A percentile compares a stretch with the other conserved stretches of the same genome.
Conservation (phyloP, 2,113 vertebrate genomes). For the Carassius gibelio region DNA sequence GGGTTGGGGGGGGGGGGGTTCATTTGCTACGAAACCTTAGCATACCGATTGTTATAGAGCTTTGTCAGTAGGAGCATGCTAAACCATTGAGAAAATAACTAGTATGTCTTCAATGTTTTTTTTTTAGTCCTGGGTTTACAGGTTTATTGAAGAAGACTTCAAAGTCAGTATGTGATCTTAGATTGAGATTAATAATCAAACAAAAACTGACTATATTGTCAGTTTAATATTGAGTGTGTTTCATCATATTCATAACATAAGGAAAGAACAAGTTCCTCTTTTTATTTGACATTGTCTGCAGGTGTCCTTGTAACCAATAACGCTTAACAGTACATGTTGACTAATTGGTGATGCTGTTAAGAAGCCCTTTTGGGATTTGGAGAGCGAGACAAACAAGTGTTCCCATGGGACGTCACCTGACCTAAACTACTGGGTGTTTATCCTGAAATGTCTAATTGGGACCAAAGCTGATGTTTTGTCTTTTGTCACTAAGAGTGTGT, state of each 20-base stretch:
- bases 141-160: background rate
- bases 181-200: background rate
- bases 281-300: slow-evolving; percentile 26
- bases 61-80: background rate
- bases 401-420: slow-evolving; percentile 61
- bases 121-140: background rate
- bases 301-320: slow-evolving; percentile 35
- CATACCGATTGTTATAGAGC: slow-evolving; percentile 7
- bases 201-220: background rate
- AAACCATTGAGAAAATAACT: background rate
- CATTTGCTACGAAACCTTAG: slow-evolving; percentile 45
- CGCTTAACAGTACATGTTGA: slow-evolving; percentile 17
- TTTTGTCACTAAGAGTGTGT: slow-evolving; percentile 3
- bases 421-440: slow-evolving; percentile 63
- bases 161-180: background rate
- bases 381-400: slow-evolving; percentile 63
- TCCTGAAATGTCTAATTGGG: slow-evolving; percentile 60
- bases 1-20: background rate
- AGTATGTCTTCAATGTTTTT: background rate
- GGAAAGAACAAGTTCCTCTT: slow-evolving; percentile 4
- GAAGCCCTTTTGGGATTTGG: slow-evolving; percentile 52
- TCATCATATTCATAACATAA: background rate
- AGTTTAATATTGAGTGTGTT: background rate
- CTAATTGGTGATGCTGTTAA: slow-evolving; percentile 61
- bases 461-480: slow-evolving; percentile 16